Percentiles rank a stretch among this genome's conserved stretches.
These are phyloP conservation scores for Notamacropus eugenii DNA, from an alignment of 2,797 vertebrate species.

Conservation along the genomic window DNA sequence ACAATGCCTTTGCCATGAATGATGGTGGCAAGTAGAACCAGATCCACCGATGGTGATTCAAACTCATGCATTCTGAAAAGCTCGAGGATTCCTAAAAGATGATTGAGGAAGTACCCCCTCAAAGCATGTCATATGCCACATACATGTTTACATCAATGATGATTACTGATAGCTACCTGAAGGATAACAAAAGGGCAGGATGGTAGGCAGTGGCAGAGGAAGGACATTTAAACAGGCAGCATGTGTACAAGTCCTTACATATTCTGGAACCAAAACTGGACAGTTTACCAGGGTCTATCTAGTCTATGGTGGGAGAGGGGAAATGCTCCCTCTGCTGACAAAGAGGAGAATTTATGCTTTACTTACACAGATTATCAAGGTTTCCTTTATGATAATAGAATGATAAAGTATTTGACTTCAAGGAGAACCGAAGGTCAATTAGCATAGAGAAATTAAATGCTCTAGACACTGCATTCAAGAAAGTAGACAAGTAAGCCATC, in stretches of 20 bases:
- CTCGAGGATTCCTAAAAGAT: conserved; percentile 8
- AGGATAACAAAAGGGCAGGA: neutral
- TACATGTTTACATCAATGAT: conserved; percentile 5
- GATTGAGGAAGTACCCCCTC: neutral
- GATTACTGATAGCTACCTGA: conserved; percentile 11
- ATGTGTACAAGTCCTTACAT: neutral
- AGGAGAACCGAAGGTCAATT: conserved; percentile 30
- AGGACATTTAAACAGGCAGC: neutral
- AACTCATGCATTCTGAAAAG: conserved; percentile 37
- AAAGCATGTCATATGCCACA: conserved; percentile 40
- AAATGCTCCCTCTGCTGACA: conserved; percentile 14
- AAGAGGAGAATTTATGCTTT: conserved; percentile 6
- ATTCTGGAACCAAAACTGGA: conserved; percentile 2
- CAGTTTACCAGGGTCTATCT: conserved; percentile 28
- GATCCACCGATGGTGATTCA: conserved; percentile 19
- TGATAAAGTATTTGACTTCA: conserved; percentile 41
- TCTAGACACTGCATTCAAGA: conserved; percentile 39
- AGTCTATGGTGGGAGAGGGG: neutral
- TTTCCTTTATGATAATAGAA: conserved; percentile 47
- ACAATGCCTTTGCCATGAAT: conserved; percentile 18
- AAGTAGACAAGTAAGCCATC: conserved; percentile 49
- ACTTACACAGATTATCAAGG: conserved; percentile 10
- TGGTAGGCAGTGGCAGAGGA: neutral
- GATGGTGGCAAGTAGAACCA: neutral
- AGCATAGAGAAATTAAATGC: conserved; percentile 46